Conservation (phyloP, 2,113 vertebrate species). For the Mixornis gularis region DNA sequence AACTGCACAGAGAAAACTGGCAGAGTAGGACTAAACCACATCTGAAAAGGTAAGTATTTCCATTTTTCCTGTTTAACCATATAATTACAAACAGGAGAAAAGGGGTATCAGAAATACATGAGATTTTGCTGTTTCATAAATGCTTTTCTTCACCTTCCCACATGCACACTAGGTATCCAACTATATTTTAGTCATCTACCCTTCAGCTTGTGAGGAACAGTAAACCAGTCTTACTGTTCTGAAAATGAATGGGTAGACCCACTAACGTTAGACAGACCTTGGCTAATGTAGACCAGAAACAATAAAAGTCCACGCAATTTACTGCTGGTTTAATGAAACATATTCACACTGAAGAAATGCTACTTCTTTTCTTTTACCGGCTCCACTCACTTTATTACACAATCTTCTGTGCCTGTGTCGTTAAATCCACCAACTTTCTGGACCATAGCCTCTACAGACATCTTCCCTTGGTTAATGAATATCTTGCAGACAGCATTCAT, state of each 20-base stretch:
- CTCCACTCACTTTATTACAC: background rate
- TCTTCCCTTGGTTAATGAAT: background rate
- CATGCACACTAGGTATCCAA: background rate
- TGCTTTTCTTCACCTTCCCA: background rate
- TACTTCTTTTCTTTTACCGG: background rate
- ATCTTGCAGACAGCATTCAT: constrained; percentile 12
- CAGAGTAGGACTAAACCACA: background rate
- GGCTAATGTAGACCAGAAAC: background rate
- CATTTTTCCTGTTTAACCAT: background rate
- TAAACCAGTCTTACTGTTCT: background rate
- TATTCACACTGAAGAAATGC: background rate
- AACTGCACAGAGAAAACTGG: background rate
- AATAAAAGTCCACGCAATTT: constrained; percentile 2
- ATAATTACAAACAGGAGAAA: background rate
- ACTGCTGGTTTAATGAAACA: constrained; percentile 25
- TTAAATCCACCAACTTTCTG: constrained; percentile 46
- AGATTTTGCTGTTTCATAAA: background rate
- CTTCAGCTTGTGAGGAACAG: background rate
- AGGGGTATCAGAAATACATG: background rate
- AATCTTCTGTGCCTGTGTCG: background rate
- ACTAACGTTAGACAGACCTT: background rate
- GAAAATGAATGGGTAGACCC: background rate
- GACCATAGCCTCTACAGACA: constrained; percentile 22
- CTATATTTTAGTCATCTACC: background rate
- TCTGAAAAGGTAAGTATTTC: background rate